Base-by-base conservation (phyloP, 2,888 invertebrate genomes). In the Pristionchus entomophagus region DNA sequence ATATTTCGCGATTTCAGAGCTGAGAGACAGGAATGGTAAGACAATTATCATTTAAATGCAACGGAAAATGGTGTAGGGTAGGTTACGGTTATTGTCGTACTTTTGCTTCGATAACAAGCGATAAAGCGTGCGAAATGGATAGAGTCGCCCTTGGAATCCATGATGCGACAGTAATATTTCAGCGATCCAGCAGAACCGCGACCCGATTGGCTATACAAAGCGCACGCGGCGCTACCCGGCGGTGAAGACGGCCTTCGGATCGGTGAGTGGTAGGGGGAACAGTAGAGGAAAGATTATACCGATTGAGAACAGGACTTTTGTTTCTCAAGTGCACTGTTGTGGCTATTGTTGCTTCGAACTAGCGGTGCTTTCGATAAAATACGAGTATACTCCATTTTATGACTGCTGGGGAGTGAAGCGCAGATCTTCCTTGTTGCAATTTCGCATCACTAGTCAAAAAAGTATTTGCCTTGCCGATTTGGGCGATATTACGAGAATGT, bases 161-260 rank as follows among this genome's bases (percentile, higher is more conserved):
- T 59, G 59, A 12, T 17, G n/a, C n/a, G n/a, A n/a, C n/a, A n/a
- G n/a, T n/a, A 17, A 22, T 26, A 19, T 86, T 88, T 86, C 62
- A 91, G 92, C 93, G 3, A 93, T 93, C 65, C 93, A 93, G 88
- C 93, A 93, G 85, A 93, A 93, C 82, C 89, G 93, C 41, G 93
- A 93, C 87, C 93, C 93, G 26, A 93, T 93, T 53, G 93, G 93
- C 26, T 93, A 93, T 84, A 93, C 93, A 14, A 93, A 93, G 82
- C 86, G 93, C 35, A 93, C 93, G 14, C 85, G 93, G 65, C 86
- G 93, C 78, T 93, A 93, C 86, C 92, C 93, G 32, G 89, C 89
- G 1, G 86, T 80, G 51, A 86, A 87, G 56, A 69, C 65, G 53
- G 87, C 86, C 4, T 86, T 86, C 22, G 88, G 86, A 59, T 62